Evolutionary conservation across 2,797 vertebrate genomes (phyloP), one percentile per base, ranked within the genome.

Genomic region (Galaxias olidus): DNA sequence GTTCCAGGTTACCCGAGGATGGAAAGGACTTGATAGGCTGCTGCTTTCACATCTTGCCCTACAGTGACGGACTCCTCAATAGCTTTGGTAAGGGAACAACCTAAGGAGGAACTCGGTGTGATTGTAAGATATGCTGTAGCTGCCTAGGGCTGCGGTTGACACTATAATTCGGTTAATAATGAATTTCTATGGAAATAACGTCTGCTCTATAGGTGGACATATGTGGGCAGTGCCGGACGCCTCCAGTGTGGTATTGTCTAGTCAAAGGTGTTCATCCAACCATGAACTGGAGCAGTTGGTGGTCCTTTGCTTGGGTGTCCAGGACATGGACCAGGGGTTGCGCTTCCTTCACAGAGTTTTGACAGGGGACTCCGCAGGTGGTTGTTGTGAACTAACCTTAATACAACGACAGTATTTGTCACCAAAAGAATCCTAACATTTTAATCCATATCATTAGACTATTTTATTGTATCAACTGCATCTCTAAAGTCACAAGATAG

Each of bases 221-320:
- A 86, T 92, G 76, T 90, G 89, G 59, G n/a, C 61, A 0, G 74
- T 88, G 60, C 90, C 92, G 15, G 81, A 88, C 51, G 75, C 78
- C n/a, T 20, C 0, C 6, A 40, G n/a, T 12, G 59, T 90, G 59
- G 62, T 92, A 44, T 78, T 89, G 50, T 79, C 71, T 53, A 63
- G 51, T 57, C 76, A 17, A 15, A 79, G 18, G 0, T 80, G 52
- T 3, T 71, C 72, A 40, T 79, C 77, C 9, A 79, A 82, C 49
- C 76, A 85, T 1, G 87, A 86, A 1, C 69, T 54, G 69, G 87
- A 90, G 60, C 90, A 93, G 43, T 82, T 92, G 46, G 89, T 85
- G 55, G 64, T 87, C 68, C 79, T 94, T 70, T 85, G 86, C 0
- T 58, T 92, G 73, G 77, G 84, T 11, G 88, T 90, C 65, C 69